phyloP scores from a whole-genome alignment of 2,888 invertebrate species.

The Bimastos eiseni region DNA sequence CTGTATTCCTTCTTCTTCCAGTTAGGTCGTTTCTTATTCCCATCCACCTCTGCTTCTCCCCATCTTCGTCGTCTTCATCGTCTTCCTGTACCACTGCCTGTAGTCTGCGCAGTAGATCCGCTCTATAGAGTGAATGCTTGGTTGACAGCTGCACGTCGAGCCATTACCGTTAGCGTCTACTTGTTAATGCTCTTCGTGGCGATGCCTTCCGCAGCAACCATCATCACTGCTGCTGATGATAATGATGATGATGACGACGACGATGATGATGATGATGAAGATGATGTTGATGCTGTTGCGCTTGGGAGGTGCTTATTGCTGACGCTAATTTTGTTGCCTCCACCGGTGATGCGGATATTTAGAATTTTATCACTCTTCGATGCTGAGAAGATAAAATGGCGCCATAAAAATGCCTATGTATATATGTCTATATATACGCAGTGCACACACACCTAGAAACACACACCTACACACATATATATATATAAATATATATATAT shows the following conservation, averaged over 20 bases:
- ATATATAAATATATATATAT: too few relatives aligned
- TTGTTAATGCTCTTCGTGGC: neutral
- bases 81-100: neutral
- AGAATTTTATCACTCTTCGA: neutral
- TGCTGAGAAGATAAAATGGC: neutral
- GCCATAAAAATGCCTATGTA: neutral
- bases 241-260: neutral
- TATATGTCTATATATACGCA: too few relatives aligned
- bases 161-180: neutral
- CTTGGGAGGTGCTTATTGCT: neutral
- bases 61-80: neutral
- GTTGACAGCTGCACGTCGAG: neutral
- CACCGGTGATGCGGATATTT: neutral
- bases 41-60: neutral
- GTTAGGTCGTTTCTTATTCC: too few relatives aligned
- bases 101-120: neutral
- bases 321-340: neutral
- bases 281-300: neutral
- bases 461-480: too few relatives aligned
- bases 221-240: neutral
- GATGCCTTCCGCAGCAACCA: neutral
- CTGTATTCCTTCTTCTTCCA: too few relatives aligned
- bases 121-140: too few relatives aligned
- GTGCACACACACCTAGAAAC: too few relatives aligned
- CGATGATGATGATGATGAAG: neutral